These are phyloP conservation scores for Drosophila borborema DNA, from an alignment of 2,888 invertebrate species.

Conservation along the genomic window DNA sequence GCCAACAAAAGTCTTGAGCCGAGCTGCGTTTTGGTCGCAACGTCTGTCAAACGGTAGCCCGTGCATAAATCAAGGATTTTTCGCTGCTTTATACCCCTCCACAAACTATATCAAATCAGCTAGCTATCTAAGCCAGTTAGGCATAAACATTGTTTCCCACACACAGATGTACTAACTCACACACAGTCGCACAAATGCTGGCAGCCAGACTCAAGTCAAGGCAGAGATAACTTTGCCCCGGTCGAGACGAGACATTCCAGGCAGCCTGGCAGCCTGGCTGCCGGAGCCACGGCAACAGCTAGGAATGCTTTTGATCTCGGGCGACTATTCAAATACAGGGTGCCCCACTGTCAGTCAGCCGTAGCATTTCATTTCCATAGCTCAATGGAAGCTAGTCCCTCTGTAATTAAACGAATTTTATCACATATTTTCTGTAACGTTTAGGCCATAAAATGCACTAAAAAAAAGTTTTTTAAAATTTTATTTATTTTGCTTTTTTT, in stretches of 20 bases:
- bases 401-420: constrained; percentile 65
- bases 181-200: constrained; percentile 15
- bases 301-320: constrained; percentile 80
- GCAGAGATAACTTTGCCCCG: constrained; percentile 53
- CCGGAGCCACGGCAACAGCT: constrained; percentile 65
- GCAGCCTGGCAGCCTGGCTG: constrained; percentile 34
- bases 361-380: constrained; percentile 59
- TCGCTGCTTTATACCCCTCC: constrained; percentile 42
- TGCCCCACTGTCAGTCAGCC: constrained; percentile 49
- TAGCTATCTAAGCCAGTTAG: constrained; percentile 69
- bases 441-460: constrained; percentile 32
- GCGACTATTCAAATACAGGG: constrained; percentile 68
- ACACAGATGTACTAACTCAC: constrained; percentile 38
- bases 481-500: background rate
- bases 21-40: constrained; percentile 16
- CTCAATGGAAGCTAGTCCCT: constrained; percentile 18
- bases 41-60: constrained; percentile 78
- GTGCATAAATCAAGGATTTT: constrained; percentile 79
- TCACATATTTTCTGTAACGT: constrained; percentile 38
- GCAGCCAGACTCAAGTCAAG: constrained; percentile 24
- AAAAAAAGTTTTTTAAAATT: background rate
- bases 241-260: constrained; percentile 71
- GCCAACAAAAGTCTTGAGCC: constrained; percentile 47
- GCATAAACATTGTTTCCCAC: constrained; percentile 76
- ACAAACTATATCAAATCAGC: constrained; percentile 57